A percentile compares a stretch with the other conserved stretches of the same genome.
These are phyloP conservation scores for Xenops minutus DNA, from an alignment of 2,797 vertebrate genomes.

Conservation along the genomic window DNA sequence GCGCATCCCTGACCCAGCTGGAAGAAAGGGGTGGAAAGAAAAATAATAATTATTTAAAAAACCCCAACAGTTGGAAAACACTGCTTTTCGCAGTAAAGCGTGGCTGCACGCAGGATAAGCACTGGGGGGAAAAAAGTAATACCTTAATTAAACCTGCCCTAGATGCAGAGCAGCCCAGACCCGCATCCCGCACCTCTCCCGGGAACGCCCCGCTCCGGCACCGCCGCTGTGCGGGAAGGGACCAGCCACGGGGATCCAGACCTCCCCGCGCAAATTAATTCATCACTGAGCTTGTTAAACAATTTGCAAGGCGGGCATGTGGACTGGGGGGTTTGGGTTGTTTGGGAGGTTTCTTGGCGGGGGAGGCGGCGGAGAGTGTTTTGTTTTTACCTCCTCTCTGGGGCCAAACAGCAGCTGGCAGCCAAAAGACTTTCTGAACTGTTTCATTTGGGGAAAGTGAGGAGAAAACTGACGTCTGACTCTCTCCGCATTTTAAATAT, in stretches of 20 bases:
- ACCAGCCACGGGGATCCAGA: neutral
- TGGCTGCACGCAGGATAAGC: neutral
- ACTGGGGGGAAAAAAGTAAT: too few relatives aligned
- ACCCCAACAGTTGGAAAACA: neutral
- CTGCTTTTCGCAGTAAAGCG: neutral
- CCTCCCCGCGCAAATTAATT: conserved; percentile 1
- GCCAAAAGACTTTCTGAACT: conserved; percentile 40
- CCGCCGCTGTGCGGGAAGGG: neutral
- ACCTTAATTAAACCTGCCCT: neutral
- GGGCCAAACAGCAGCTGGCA: conserved; percentile 21
- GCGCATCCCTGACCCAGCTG: neutral
- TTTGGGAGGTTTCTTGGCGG: fast-evolving
- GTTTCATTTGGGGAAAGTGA: conserved; percentile 18
- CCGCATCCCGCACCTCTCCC: neutral
- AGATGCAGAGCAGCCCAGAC: neutral
- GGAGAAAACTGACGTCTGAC: neutral
- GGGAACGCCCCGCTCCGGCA: neutral
- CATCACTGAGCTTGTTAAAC: neutral
- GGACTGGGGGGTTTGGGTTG: neutral
- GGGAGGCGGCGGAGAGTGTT: fast-evolving
- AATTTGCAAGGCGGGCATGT: neutral
- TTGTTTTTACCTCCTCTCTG: neutral
- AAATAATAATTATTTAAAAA: neutral
- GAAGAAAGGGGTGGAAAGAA: neutral
- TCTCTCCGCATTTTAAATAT: neutral